phyloP scores from a whole-genome alignment of 2,888 invertebrate genomes.

The Formica aserva region DNA sequence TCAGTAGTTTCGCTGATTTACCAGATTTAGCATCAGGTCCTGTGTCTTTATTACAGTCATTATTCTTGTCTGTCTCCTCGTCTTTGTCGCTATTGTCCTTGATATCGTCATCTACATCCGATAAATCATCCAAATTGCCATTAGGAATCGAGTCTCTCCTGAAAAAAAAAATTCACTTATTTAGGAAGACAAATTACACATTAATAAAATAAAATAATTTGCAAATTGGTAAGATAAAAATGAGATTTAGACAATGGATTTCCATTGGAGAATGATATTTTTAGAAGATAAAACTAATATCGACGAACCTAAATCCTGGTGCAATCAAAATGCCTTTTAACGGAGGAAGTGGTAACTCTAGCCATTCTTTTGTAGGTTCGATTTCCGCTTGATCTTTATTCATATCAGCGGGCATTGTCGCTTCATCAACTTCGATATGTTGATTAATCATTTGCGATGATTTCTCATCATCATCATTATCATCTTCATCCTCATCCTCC shows the following conservation, averaged over 20 bases:
- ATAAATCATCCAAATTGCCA: conserved; percentile 75
- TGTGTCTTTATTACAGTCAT: conserved; percentile 64
- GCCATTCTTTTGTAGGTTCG: conserved; percentile 66
- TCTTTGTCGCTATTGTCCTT: conserved; percentile 65
- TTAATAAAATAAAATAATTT: conserved; percentile 3
- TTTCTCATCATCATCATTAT: conserved; percentile 56
- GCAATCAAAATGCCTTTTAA: conserved; percentile 88
- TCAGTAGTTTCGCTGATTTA: conserved; percentile 37
- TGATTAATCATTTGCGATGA: conserved; percentile 41
- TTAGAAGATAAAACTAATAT: background rate
- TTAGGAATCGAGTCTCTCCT: conserved; percentile 79
- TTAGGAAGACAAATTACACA: background rate
- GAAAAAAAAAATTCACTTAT: conserved; percentile 77
- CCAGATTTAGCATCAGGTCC: conserved; percentile 44
- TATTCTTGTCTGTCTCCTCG: conserved; percentile 65
- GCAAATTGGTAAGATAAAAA: background rate
- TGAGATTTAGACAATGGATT: background rate
- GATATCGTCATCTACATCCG: conserved; percentile 71
- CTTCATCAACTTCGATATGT: conserved; percentile 55
- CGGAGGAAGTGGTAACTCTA: conserved; percentile 85
- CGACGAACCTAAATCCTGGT: conserved; percentile 86
- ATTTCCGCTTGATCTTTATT: conserved; percentile 57
- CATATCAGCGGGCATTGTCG: conserved; percentile 21
- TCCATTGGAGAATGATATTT: background rate
- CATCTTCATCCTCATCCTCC: conserved; percentile 69